Base-by-base conservation (phyloP, 2,888 invertebrate genomes). In the Nomada goodeniana region DNA sequence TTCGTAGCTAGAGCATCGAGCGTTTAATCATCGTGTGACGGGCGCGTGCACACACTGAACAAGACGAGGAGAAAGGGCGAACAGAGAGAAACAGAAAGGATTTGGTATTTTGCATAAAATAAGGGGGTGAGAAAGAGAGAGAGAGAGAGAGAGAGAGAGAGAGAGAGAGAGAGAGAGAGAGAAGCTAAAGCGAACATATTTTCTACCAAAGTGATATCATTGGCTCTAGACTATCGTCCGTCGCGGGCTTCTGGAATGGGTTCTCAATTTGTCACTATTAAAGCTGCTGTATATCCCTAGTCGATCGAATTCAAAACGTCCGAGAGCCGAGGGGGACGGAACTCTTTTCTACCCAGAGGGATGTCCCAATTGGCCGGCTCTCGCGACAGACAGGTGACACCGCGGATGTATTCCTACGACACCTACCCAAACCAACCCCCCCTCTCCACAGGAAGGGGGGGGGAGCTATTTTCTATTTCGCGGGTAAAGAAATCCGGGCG, bases 91-190 rank as follows among this genome's bases (percentile, higher is more conserved):
- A 61, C 42, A 75, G 55, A 69, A 26, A 64, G 53, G 44, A 75
- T 70, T 47, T 15, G 76, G 79, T 85, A 85, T 86, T 86, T 86
- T 83, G 68, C 72, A 85, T 83, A 80, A 78, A 69, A 52, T 26
- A 42, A 57, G 60, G 59, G 44, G 59, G 26, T 69, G 11, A 64
- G 29, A 42, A 29, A 59, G 47, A 55, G 29, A 65, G 15, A 23
- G 23, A n/a, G n/a, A n/a, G n/a, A n/a, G n/a, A n/a, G 11, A 75
- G 5, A 61, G 42, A 47, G 10, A 69, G 50, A n/a, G 63, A 61
- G 23, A 55, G 57, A 65, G 65, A 65, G 53, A 63, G 61, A 47
- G 11, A 65, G 26, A 57, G 36, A 69, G 20, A 55, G 36, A 63
- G 29, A 23, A 65, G 60, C 65, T 23, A 82, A 47, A 15, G 26